Percentiles rank a stretch among this genome's conserved stretches.
Conservation (phyloP, 1,140 invertebrate species). For the Aethina tumida region DNA sequence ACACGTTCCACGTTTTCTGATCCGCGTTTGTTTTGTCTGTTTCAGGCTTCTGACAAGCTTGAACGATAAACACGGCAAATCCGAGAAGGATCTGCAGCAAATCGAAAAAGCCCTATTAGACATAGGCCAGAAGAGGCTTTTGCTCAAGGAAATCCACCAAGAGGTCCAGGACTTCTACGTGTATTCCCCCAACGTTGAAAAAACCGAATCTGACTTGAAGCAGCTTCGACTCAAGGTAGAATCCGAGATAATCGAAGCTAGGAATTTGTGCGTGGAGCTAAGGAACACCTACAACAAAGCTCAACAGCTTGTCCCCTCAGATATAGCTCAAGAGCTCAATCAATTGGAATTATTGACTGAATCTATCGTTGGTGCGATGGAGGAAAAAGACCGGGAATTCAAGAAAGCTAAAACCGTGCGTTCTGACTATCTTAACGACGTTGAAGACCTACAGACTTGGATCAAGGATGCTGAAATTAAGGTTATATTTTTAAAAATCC, state of each 20-base stretch:
- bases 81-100: constrained; percentile 48
- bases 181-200: constrained; percentile 55
- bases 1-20: constrained; percentile 13
- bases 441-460: constrained; percentile 75
- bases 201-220: constrained; percentile 42
- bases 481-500: too few relatives aligned
- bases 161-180: constrained; percentile 60
- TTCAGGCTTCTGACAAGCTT: constrained; percentile 43
- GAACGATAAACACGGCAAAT: constrained; percentile 46
- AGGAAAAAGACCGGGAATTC: constrained; percentile 76
- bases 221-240: constrained; percentile 37
- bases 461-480: constrained; percentile 70
- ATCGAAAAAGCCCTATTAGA: constrained; percentile 48
- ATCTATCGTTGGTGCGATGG: constrained; percentile 63
- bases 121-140: constrained; percentile 51
- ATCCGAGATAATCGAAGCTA: constrained; percentile 45
- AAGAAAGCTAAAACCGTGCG: constrained; percentile 73
- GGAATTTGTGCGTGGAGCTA: constrained; percentile 51
- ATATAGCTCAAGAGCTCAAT: constrained; percentile 65
- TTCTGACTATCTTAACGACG: constrained; percentile 66
- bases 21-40: constrained; percentile 16
- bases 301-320: constrained; percentile 59
- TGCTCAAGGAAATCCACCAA: constrained; percentile 49
- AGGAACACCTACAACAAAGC: constrained; percentile 54
- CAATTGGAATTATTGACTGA: constrained; percentile 71